Evolutionary conservation across 2,888 invertebrate genomes (phyloP).

Genomic region (Nomada goodeniana): DNA sequence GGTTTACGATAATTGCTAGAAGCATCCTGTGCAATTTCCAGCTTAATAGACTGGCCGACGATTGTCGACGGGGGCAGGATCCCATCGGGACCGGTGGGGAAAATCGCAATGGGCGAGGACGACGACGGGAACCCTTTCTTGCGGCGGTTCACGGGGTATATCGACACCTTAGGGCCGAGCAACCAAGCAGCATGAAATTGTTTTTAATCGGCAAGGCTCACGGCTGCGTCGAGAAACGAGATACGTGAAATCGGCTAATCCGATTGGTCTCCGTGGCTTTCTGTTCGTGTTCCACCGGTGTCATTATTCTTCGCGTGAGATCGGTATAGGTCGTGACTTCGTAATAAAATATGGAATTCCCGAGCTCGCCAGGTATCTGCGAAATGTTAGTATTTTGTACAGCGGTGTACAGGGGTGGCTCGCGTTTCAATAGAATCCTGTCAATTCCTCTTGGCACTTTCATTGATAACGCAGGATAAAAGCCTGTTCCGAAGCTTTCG

Average conservation of each 20-base stretch:
- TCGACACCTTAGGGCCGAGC: slow-evolving; percentile 44
- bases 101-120: slow-evolving; percentile 52
- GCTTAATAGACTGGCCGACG: slow-evolving; percentile 39
- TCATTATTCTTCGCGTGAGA: no score
- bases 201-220: slow-evolving; percentile 37
- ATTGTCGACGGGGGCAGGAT: neutral
- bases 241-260: slow-evolving; percentile 34
- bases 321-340: no score
- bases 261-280: neutral
- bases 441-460: no score
- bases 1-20: slow-evolving; percentile 74
- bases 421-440: no score
- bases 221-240: neutral
- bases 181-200: slow-evolving; percentile 52
- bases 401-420: no score
- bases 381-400: no score
- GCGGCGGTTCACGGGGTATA: slow-evolving; percentile 24
- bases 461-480: no score
- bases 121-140: neutral
- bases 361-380: no score
- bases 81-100: slow-evolving; percentile 27
- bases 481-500: no score
- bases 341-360: no score
- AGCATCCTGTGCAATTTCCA: slow-evolving; percentile 75
- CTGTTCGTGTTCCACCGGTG: no score